Percentiles rank a stretch among this genome's conserved stretches.
Conservation (phyloP, 2,797 vertebrate species). For the Urocyon cinereoargenteus region DNA sequence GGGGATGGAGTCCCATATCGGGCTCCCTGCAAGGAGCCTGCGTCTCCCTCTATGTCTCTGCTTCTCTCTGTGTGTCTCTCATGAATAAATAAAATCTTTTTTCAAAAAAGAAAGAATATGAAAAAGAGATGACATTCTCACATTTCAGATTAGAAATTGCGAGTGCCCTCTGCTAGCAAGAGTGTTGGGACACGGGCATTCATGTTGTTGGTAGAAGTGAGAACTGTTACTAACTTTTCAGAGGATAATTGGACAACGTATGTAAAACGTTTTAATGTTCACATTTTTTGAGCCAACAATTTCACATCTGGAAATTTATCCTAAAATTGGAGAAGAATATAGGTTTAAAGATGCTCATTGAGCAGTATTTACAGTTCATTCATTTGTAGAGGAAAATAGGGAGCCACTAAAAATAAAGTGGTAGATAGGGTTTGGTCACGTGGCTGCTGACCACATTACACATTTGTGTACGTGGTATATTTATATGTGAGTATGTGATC, state of each 20-base stretch:
- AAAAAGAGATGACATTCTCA: not conserved
- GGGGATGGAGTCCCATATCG: too few species aligned
- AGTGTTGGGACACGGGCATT: not conserved
- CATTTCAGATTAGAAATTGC: not conserved
- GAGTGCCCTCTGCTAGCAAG: not conserved
- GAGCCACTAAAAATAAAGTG: not conserved
- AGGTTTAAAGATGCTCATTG: not conserved
- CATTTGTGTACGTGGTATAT: not conserved
- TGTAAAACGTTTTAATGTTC: not conserved
- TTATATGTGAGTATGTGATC: not conserved
- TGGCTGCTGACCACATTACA: not conserved
- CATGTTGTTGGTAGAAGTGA: not conserved
- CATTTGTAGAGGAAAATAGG: not conserved
- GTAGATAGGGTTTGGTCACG: not conserved
- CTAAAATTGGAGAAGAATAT: not conserved
- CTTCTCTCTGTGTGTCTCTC: too few species aligned
- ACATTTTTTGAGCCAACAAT: not conserved
- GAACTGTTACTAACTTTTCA: not conserved
- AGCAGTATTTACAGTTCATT: not conserved
- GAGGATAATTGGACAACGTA: not conserved
- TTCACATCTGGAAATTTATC: conserved; percentile 11
- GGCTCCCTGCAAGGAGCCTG: too few species aligned
- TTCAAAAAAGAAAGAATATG: not conserved
- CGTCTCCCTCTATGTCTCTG: too few species aligned
- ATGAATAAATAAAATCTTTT: too few species aligned